phyloP scores from a whole-genome alignment of 2,888 invertebrate species.

The Charanyca ferruginea region DNA sequence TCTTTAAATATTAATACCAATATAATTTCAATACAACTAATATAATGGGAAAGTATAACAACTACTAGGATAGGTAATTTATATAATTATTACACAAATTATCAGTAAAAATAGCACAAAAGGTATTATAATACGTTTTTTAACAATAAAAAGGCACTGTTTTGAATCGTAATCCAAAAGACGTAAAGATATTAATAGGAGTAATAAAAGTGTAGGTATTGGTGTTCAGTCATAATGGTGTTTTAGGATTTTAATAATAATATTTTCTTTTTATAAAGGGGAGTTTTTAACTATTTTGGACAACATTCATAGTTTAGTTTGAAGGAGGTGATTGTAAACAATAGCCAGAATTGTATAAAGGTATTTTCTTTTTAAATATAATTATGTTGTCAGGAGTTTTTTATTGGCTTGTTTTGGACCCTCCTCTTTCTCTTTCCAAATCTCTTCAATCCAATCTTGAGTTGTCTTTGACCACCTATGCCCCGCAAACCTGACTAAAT shows the following conservation, averaged over 20 bases:
- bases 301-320: conserved; percentile 28
- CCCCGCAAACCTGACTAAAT: too few relatives aligned
- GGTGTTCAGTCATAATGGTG: conserved; percentile 62
- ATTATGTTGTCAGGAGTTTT: background rate
- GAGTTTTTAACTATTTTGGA: conserved; percentile 29
- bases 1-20: conserved; percentile 21
- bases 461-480: too few relatives aligned
- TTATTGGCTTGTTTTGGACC: background rate
- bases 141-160: conserved; percentile 85
- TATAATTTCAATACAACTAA: conserved; percentile 48
- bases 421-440: too few relatives aligned
- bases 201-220: conserved; percentile 61
- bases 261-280: conserved; percentile 23
- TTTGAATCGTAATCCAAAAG: conserved; percentile 78
- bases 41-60: conserved; percentile 42
- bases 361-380: too few relatives aligned
- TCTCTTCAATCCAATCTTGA: too few relatives aligned
- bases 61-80: conserved; percentile 42
- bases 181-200: conserved; percentile 62
- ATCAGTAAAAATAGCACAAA: conserved; percentile 63
- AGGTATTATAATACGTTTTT: conserved; percentile 68
- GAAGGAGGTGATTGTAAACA: conserved; percentile 37
- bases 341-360: conserved; percentile 1
- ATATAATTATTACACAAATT: conserved; percentile 54
- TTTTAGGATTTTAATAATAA: conserved; percentile 21